Percentiles rank a stretch among this genome's conserved stretches.
Evolutionary conservation across 2,113 vertebrate species (phyloP).

Genomic region (Phaetusa simplex): DNA sequence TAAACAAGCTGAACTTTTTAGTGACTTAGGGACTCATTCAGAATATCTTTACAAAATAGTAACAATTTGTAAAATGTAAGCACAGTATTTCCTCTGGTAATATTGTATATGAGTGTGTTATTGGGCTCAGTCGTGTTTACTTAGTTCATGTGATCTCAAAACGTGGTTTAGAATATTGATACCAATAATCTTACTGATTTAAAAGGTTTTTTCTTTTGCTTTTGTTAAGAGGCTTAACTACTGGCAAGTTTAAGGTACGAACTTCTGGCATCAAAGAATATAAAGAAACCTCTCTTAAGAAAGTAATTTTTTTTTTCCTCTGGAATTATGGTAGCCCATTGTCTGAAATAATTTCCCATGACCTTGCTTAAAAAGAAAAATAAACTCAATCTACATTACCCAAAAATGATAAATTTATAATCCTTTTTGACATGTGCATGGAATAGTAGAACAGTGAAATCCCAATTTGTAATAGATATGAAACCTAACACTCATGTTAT

Average conservation of each 20-base stretch:
- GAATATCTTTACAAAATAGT: not conserved
- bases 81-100: not conserved
- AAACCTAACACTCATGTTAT: not conserved
- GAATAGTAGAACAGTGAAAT: not conserved
- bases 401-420: not conserved
- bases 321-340: not conserved
- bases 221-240: slow-evolving; percentile 8
- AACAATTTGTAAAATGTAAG: not conserved
- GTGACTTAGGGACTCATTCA: not conserved
- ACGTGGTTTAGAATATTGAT: not conserved
- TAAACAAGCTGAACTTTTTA: not conserved
- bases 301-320: not conserved
- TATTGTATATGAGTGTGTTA: not conserved
- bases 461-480: not conserved
- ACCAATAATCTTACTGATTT: not conserved
- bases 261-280: not conserved
- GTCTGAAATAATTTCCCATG: not conserved
- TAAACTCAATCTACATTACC: not conserved
- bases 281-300: not conserved
- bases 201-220: not conserved
- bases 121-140: not conserved
- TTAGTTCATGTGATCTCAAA: not conserved
- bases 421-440: not conserved
- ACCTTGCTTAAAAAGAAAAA: not conserved
- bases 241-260: not conserved